phyloP scores from a whole-genome alignment of 2,888 invertebrate genomes.

The Erebia epiphron region DNA sequence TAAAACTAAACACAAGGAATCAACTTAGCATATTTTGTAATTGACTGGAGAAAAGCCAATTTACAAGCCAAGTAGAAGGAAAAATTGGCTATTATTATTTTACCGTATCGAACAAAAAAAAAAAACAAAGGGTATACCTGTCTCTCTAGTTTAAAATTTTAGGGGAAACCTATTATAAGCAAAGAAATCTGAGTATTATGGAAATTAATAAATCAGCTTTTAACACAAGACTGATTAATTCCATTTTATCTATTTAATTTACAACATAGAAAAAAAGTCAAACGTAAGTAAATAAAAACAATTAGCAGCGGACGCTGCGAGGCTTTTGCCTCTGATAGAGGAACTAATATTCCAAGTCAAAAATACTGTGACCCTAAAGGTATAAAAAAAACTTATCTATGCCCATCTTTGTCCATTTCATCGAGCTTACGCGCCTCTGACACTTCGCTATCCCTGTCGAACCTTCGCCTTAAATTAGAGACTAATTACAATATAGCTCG shows the following conservation, averaged over 20 bases:
- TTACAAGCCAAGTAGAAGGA: neutral
- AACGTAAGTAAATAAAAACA: conserved; percentile 30
- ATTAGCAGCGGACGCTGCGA: conserved; percentile 2
- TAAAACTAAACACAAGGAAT: conserved; percentile 41
- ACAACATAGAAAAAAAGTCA: conserved; percentile 22
- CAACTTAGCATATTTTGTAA: conserved; percentile 14
- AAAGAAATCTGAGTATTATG: too few species aligned
- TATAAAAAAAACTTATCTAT: conserved; percentile 50
- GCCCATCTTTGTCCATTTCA: conserved; percentile 38
- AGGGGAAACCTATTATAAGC: too few species aligned
- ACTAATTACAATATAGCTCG: conserved; percentile 41
- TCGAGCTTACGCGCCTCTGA: conserved; percentile 33
- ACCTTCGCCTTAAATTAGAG: conserved; percentile 44
- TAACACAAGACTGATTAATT: too few species aligned
- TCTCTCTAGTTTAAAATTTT: too few species aligned
- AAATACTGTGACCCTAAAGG: conserved; percentile 66
- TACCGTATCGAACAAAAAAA: neutral
- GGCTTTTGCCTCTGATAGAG: conserved; percentile 40
- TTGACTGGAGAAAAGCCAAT: neutral
- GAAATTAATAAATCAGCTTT: too few species aligned
- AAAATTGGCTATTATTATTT: neutral
- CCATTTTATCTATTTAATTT: too few species aligned
- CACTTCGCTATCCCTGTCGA: conserved; percentile 45
- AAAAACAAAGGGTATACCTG: too few species aligned
- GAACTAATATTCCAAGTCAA: conserved; percentile 65